These are phyloP conservation scores for Orthonychiurus folsomi DNA, from an alignment of 2,888 invertebrate genomes.

Conservation along the genomic window DNA sequence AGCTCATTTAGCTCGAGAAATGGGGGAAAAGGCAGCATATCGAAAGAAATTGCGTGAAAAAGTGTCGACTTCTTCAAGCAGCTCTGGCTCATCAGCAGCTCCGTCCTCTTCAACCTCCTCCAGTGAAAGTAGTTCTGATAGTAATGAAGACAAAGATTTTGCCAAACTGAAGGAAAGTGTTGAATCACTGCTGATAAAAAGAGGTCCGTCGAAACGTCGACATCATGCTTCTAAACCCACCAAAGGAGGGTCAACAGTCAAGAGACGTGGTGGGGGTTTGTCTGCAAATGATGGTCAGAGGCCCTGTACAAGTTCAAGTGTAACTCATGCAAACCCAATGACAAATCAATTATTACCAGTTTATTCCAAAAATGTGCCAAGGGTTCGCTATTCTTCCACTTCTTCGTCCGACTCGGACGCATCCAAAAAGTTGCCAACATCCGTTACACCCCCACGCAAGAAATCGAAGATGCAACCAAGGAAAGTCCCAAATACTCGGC, in stretches of 20 bases:
- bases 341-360: too few species aligned
- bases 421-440: too few species aligned
- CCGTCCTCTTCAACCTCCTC: constrained; percentile 12
- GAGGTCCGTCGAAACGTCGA: not conserved
- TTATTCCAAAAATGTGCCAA: too few species aligned
- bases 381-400: not conserved
- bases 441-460: not conserved
- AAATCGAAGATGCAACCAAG: not conserved
- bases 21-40: constrained; percentile 9
- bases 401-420: constrained; percentile 7
- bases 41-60: constrained; percentile 1
- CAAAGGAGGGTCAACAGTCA: not conserved
- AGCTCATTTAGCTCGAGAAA: constrained; percentile 15
- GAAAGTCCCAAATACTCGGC: not conserved
- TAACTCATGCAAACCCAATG: not conserved
- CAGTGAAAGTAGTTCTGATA: not conserved
- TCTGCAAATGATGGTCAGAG: not conserved
- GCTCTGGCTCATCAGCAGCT: constrained; percentile 14
- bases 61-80: not conserved
- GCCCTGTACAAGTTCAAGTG: not conserved
- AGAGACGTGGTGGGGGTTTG: not conserved
- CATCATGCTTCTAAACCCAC: not conserved
- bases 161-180: constrained; percentile 11
- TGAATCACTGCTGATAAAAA: not conserved
- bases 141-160: constrained; percentile 2